Evolutionary conservation across 1,140 invertebrate species (phyloP).

Genomic region (Drosophila fuyamai): DNA sequence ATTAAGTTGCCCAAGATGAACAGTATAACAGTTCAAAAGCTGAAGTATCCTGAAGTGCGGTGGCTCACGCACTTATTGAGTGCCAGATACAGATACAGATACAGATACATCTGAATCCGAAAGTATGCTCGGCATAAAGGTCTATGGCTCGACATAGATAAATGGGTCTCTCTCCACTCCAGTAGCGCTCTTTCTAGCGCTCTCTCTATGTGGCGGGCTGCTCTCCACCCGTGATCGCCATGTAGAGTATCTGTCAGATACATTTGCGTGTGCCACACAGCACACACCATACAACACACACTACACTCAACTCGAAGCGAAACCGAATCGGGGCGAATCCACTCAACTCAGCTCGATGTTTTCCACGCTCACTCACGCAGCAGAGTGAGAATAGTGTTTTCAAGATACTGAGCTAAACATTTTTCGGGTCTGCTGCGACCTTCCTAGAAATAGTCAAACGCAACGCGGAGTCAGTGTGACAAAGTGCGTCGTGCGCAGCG

Average conservation of each 20-base stretch:
- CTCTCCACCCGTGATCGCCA: slow-evolving; percentile 45
- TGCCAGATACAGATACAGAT: slow-evolving; percentile 12
- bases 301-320: slow-evolving; percentile 8
- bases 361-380: slow-evolving; percentile 54
- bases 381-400: slow-evolving; percentile 37
- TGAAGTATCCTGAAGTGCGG: slow-evolving; percentile 31
- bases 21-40: slow-evolving; percentile 22
- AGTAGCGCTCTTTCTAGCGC: not conserved
- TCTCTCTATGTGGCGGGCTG: slow-evolving; percentile 4
- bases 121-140: slow-evolving; percentile 8
- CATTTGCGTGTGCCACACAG: slow-evolving; percentile 38
- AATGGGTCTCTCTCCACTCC: slow-evolving; percentile 8
- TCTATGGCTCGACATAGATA: slow-evolving; percentile 41
- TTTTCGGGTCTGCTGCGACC: slow-evolving; percentile 63
- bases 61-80: slow-evolving; percentile 12
- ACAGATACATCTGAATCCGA: slow-evolving; percentile 5
- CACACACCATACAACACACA: not conserved
- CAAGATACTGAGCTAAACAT: slow-evolving; percentile 67
- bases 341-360: slow-evolving; percentile 47
- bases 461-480: slow-evolving; percentile 74
- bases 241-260: slow-evolving; percentile 72
- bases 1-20: not conserved
- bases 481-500: slow-evolving; percentile 83
- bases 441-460: slow-evolving; percentile 84
- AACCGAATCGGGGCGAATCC: slow-evolving; percentile 18